Percentiles rank a stretch among this genome's conserved stretches.
These are phyloP conservation scores for Pseudorhombus dupliciocellatus DNA, from an alignment of 2,113 vertebrate species.

Conservation along the genomic window DNA sequence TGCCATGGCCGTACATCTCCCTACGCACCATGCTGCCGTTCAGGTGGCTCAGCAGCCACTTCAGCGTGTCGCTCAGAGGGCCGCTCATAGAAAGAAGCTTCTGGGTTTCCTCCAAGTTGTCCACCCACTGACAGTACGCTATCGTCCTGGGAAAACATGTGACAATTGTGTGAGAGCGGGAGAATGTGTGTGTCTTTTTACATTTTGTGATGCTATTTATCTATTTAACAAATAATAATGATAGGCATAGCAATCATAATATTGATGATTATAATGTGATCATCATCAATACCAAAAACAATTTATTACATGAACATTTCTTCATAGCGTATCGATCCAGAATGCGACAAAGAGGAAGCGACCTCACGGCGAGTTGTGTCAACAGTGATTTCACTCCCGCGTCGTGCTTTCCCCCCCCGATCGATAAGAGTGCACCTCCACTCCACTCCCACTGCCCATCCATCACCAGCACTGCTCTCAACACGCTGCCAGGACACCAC, in stretches of 20 bases:
- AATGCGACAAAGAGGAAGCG: neutral
- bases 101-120: slow-evolving; percentile 92
- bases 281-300: no score
- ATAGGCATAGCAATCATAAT: no score
- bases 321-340: neutral
- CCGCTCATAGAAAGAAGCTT: slow-evolving; percentile 91
- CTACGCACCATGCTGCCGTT: slow-evolving; percentile 93
- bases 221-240: no score
- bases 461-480: slow-evolving; percentile 26
- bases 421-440: slow-evolving; percentile 39
- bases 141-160: slow-evolving; percentile 84
- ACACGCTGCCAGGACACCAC: neutral
- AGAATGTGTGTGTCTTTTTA: neutral
- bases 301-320: neutral
- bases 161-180: neutral
- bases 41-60: slow-evolving; percentile 93
- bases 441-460: slow-evolving; percentile 11
- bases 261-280: no score
- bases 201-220: no score
- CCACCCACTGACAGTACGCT: slow-evolving; percentile 98
- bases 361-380: neutral
- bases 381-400: neutral
- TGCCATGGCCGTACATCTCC: slow-evolving; percentile 97
- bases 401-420: slow-evolving; percentile 7
- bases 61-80: slow-evolving; percentile 92